Evolutionary conservation across 2,113 vertebrate species (phyloP).

Genomic region (Lycocorax pyrrhopterus): DNA sequence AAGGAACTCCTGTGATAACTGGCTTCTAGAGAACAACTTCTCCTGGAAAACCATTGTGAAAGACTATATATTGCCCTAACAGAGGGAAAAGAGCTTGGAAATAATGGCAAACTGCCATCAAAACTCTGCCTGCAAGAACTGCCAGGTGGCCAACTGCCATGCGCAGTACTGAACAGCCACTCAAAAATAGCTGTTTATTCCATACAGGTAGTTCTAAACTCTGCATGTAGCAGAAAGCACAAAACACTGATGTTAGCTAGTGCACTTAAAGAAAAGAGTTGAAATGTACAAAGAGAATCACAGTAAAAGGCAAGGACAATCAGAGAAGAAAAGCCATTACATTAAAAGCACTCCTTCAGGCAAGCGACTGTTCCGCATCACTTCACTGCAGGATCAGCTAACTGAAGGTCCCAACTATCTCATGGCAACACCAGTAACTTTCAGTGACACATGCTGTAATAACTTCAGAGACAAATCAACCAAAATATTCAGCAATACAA

Average conservation of each 20-base stretch:
- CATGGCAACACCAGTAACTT: neutral
- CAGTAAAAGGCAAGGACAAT: neutral
- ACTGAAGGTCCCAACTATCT: neutral
- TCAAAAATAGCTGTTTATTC: neutral
- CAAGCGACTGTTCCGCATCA: accelerated
- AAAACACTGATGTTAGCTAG: neutral
- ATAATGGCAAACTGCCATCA: neutral
- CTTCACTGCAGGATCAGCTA: neutral
- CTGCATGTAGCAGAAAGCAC: neutral
- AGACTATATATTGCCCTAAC: neutral
- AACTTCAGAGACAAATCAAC: neutral
- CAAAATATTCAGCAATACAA: neutral
- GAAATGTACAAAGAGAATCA: neutral
- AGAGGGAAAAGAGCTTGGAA: neutral
- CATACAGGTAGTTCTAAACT: neutral
- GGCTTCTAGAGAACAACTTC: neutral
- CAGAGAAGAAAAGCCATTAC: neutral
- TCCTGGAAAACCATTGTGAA: neutral
- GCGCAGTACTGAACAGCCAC: neutral
- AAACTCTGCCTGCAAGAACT: neutral
- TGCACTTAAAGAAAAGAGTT: neutral
- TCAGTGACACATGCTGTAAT: neutral
- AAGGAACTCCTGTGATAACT: neutral
- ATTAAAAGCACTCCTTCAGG: neutral
- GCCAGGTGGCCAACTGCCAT: neutral